These are phyloP conservation scores for Pseudochirops cupreus DNA, from an alignment of 2,797 vertebrate species.

Conservation along the genomic window DNA sequence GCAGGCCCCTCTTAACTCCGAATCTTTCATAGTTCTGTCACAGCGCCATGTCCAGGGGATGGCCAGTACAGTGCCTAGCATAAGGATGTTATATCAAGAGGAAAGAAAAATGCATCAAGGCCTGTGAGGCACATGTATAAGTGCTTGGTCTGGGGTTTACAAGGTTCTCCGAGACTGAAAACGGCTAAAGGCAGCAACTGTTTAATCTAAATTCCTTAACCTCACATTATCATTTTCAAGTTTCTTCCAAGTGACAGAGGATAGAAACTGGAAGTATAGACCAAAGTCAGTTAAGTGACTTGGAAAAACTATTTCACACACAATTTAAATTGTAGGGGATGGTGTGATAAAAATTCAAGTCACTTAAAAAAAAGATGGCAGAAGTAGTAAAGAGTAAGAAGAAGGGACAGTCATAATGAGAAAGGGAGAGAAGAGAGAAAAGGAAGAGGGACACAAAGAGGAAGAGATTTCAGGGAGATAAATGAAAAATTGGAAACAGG, in stretches of 20 bases:
- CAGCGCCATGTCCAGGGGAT: neutral
- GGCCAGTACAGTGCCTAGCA: neutral
- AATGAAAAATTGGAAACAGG: no score
- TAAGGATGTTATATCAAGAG: no score
- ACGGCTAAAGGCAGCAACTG: neutral
- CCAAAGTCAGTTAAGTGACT: neutral
- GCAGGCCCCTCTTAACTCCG: neutral
- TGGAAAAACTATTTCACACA: neutral
- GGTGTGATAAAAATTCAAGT: slow-evolving; percentile 73
- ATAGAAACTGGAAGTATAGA: neutral
- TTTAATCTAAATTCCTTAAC: neutral
- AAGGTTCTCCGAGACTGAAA: neutral
- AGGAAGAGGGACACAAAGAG: neutral
- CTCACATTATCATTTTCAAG: neutral
- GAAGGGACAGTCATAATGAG: neutral
- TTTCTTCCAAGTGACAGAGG: neutral
- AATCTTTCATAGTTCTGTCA: neutral
- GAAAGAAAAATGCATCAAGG: neutral
- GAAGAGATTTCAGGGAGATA: no score
- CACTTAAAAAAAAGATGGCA: neutral
- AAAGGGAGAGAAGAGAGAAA: neutral
- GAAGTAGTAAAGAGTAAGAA: neutral
- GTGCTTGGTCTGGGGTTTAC: fast-evolving
- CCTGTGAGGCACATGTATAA: neutral
- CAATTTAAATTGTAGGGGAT: neutral